Base-by-base conservation (phyloP, 2,888 invertebrate genomes). In the Drosophila paramelanica region DNA sequence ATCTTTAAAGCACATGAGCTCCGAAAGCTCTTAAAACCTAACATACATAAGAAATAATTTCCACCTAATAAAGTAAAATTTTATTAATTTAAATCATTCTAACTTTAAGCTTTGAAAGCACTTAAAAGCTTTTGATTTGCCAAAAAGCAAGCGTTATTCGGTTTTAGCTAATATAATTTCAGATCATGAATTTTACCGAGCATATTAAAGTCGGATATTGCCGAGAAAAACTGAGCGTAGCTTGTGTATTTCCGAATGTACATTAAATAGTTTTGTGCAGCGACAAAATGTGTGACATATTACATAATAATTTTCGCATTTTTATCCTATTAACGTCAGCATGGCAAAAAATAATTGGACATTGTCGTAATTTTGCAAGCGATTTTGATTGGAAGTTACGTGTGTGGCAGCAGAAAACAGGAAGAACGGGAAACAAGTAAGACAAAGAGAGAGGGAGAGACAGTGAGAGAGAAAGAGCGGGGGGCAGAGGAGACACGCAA, bases 251-350 rank as follows among this genome's bases (percentile, higher is more conserved):
- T 73, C 53, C 67, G 49, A 49, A 38, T 31, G 60, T 33, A 58
- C 62, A 71, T 75, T 77, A 64, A 64, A 76, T 76, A 76, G 71
- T 72, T 76, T 62, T 64, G 49, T 57, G 56, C 73, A 53, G 64
- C 72, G 64, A 61, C 72, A 72, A 72, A 61, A 67, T 66, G 57
- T 77, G 67, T 79, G 81, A 79, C 78, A 79, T 81, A 81, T 70
- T 81, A 77, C 74, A 77, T 70, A 79, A 79, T 81, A 79, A 79
- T 66, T 77, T 79, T 81, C 78, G 52, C 81, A 79, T 79, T 78
- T 81, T 78, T 78, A 78, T 81, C 75, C 81, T 67, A 79, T 81
- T 79, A 79, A 75, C 67, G 79, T 81, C 81, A 79, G 58, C 61
- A 49, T 53, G 52, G 68, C 75, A 72, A 78, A 72, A 77, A 81